Base-by-base conservation (phyloP, 2,797 vertebrate species). In the Sebastes aleutianus region DNA sequence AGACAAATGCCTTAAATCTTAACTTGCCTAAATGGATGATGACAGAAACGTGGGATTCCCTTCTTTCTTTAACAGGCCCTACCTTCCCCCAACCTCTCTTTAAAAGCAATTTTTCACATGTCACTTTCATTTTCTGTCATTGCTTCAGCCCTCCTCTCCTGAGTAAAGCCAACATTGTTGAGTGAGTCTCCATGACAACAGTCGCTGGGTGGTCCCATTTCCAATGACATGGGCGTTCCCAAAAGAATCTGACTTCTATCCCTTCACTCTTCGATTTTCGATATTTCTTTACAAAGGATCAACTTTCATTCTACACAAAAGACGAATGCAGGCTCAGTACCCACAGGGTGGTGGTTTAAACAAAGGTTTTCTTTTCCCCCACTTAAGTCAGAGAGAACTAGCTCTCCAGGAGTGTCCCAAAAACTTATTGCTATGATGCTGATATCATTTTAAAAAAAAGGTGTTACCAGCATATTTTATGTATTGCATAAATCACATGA, bases 161-260 rank as follows among this genome's bases (percentile, higher is more conserved):
- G 39, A 62, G 77, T 5, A 54, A 39, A 84, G 56, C 24, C 67
- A 34, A 80, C 88, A 92, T 89, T 93, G 85, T 92, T 89, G 77
- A 79, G 79, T 5, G 22, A 39, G 84, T 92, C 89, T 89, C 91
- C 86, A 90, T 92, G 88, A 87, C 84, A 88, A 88, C 89, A 53
- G 57, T 85, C 76, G 10, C 67, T 87, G 90, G 86, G 91, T 91
- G 85, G 88, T 91, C 90, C 67, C 62, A 27, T 70, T 81, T 76
- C 74, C 62, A 62, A 43, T 63, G 68, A 83, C 34, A 24, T 22
- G 80, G 71, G 34, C 5, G 20, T 77, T 71, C 8, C 73, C 78
- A 6, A 61, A 76, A 80, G 59, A 86, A 76, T 83, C 26, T 12
- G 61, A 87, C 84, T 80, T 80, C 53, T 56, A 43, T 72, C 62